These are phyloP conservation scores for Diarsia dahlii DNA, from an alignment of 2,888 invertebrate genomes.

Conservation along the genomic window DNA sequence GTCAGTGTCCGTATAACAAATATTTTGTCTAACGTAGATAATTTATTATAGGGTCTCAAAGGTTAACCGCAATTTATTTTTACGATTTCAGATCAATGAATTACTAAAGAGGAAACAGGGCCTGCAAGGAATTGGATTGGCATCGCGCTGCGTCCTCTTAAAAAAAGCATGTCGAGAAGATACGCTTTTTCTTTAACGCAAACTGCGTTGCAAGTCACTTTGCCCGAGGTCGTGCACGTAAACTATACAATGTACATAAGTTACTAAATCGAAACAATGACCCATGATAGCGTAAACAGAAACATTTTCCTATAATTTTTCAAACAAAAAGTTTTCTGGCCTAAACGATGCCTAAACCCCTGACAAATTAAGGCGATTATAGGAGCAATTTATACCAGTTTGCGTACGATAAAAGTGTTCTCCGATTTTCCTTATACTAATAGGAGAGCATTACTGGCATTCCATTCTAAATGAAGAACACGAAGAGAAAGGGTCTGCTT, in stretches of 20 bases:
- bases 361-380: slow-evolving; percentile 5
- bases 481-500: background rate
- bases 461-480: slow-evolving; percentile 9
- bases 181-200: too few relatives aligned
- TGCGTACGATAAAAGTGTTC: background rate
- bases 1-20: slow-evolving; percentile 1
- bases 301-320: background rate
- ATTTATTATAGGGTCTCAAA: background rate
- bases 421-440: slow-evolving; percentile 3
- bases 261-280: background rate
- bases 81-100: slow-evolving; percentile 1
- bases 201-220: too few relatives aligned
- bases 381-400: slow-evolving; percentile 22
- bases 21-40: slow-evolving; percentile 21
- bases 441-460: background rate
- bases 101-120: background rate
- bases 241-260: too few relatives aligned
- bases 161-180: too few relatives aligned
- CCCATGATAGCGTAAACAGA: background rate
- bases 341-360: background rate
- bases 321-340: background rate
- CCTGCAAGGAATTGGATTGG: too few relatives aligned
- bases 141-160: too few relatives aligned
- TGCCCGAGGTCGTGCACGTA: background rate
- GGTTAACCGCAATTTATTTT: slow-evolving; percentile 8